Base-by-base conservation (phyloP, 2,113 vertebrate species). In the Hippolais icterina region DNA sequence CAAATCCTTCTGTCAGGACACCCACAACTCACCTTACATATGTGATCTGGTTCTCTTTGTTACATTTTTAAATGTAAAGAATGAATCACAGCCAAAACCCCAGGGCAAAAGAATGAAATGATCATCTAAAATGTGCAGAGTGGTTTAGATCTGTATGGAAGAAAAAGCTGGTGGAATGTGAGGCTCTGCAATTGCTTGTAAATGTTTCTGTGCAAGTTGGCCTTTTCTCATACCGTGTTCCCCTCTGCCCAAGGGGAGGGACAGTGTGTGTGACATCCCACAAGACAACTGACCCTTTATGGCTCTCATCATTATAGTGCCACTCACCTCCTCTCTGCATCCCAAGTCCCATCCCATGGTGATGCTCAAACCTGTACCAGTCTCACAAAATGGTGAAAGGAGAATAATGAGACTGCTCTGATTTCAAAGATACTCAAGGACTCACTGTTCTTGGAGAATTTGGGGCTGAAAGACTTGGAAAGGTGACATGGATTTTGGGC, bases 1-100 rank as follows among this genome's bases (percentile, higher is more conserved):
- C 72, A 82, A 27, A 37, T 78, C 10, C 64, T 90, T 81, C 87
- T 95, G 83, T 68, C 54, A 87, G 64, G 83, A 87, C 63, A 89
- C 76, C 76, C 54, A 65, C 82, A 37, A 49, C 66, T 90, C 56
- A 7, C 41, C 75, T 52, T 88, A 52, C 37, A 31, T 46, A 22
- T 15, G 31, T 49, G 44, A 63, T 76, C 42, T 46, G n/a, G 41
- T 69, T 89, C 20, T 80, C 50, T 50, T 46, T 84, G 52, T 68
- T 86, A 83, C 37, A 71, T 57, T 46, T 87, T 71, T 86, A 85
- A 49, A 75, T 53, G 15, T 50, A 56, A 50, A 70, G 74, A 70
- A 77, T 54, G 41, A 90, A 46, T 83, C 71, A 10, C 3, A 70
- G 52, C 10, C 47, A 41, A 24, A 69, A 29, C 15, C n/a, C 31